These are phyloP conservation scores for Dicyrtoma fusca DNA, from an alignment of 2,888 invertebrate species.

Conservation along the genomic window DNA sequence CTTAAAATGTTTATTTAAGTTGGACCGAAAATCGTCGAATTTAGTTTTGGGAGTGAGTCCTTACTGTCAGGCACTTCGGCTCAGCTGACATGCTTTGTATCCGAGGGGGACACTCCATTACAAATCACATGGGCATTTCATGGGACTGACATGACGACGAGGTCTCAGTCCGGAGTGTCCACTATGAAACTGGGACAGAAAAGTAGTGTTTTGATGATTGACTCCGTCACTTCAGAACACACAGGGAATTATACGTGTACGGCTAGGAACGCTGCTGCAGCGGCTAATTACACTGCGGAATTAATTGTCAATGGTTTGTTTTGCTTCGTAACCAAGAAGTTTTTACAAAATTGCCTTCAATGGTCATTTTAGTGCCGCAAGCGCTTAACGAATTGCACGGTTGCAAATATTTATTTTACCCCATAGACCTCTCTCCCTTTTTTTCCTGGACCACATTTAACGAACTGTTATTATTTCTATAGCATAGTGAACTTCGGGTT, in stretches of 20 bases:
- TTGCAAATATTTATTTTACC: background rate
- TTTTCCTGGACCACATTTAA: background rate
- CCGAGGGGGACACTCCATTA: constrained; percentile 61
- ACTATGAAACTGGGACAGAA: constrained; percentile 62
- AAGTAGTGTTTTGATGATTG: constrained; percentile 70
- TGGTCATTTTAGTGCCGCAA: background rate
- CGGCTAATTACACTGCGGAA: constrained; percentile 68
- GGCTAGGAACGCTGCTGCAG: constrained; percentile 72
- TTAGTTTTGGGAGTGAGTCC: constrained; percentile 57
- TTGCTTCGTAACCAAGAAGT: too few species aligned
- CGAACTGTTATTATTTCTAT: too few species aligned
- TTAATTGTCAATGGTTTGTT: constrained; percentile 65
- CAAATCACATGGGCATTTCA: constrained; percentile 67
- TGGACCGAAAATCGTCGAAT: constrained; percentile 57
- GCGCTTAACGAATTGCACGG: constrained; percentile 68
- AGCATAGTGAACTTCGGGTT: too few species aligned
- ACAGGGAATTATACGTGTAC: constrained; percentile 76
- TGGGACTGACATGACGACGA: constrained; percentile 61
- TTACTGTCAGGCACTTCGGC: constrained; percentile 56
- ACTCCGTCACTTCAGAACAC: constrained; percentile 71
- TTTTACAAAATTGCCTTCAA: too few species aligned
- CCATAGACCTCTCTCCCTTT: background rate
- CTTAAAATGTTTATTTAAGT: constrained; percentile 51
- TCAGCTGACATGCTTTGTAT: constrained; percentile 57
- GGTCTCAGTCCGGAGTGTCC: constrained; percentile 46